Evolutionary conservation across 1,140 invertebrate genomes (phyloP), one percentile per base, ranked within the genome.

Genomic region (Lordiphosa clarofinis): DNA sequence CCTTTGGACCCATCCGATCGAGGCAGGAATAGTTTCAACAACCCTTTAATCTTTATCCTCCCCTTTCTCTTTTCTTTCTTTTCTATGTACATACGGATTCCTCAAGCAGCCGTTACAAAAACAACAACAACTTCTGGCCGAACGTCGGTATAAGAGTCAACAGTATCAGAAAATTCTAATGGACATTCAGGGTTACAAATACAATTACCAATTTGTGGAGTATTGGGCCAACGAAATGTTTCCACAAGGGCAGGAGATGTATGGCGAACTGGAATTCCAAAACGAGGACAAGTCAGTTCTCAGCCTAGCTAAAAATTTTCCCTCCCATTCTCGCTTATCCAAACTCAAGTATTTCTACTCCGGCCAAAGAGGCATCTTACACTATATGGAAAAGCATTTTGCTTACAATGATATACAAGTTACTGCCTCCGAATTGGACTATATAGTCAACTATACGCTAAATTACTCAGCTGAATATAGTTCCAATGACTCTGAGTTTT

Each of bases 291-390:
- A 7, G 7, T 19, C n/a, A 4, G 6, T 31, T 1, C 1, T 31
- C 3, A 21, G 0, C 11, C 11, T 46, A 7, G 43, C 43, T 12
- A 11, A 12, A 4, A 31, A 46, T 21, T 46, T 46, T 9, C 24
- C 43, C 5, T 8, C 7, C 7, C 11, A 8, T 12, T 12, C 4
- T 8, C n/a, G 43, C 1, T 8, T 46, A 13, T 5, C 24, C 11
- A 46, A 31, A 4, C 43, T 46, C 24, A 31, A n/a, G 3, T 31
- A 5, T 4, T 31, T 31, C 1, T 31, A 31, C 11, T 31, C 43
- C 24, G 43, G 43, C 1, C 43, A 46, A 5, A 46, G 24, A 13
- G 43, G 43, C n/a, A 46, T 46, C 10, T 4, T 46, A 4, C 31
- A 46, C 24, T 46, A 31, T 31, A 21, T 46, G 43, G 6, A 12